phyloP scores from a whole-genome alignment of 1,140 invertebrate species.

The Palaemon carinicauda region DNA sequence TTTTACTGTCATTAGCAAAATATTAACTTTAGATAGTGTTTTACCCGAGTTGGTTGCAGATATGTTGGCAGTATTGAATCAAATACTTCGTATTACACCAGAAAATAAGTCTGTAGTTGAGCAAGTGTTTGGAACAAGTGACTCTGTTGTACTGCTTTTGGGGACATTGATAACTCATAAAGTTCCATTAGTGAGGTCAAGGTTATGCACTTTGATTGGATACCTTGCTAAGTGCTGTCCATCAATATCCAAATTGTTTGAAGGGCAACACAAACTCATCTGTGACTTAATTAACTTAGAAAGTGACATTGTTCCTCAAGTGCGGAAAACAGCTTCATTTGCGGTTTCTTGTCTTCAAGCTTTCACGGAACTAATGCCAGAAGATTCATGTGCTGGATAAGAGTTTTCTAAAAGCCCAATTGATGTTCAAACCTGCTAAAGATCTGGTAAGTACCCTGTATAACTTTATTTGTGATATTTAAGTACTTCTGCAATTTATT shows the following conservation, averaged over 20 bases:
- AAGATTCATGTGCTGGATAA: slow-evolving; percentile 30
- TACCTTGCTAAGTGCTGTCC: slow-evolving; percentile 49
- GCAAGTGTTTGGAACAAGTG: slow-evolving; percentile 68
- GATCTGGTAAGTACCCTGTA: too few species aligned
- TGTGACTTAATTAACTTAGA: slow-evolving; percentile 58
- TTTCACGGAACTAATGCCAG: slow-evolving; percentile 38
- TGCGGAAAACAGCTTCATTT: slow-evolving; percentile 56
- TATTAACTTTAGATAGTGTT: slow-evolving; percentile 70
- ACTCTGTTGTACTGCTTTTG: slow-evolving; percentile 34
- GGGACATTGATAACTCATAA: slow-evolving; percentile 51
- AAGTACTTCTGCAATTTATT: too few species aligned
- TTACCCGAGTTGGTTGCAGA: slow-evolving; percentile 72
- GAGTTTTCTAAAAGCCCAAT: neutral
- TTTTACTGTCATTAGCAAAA: slow-evolving; percentile 65
- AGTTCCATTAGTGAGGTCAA: slow-evolving; percentile 41
- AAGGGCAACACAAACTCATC: slow-evolving; percentile 54
- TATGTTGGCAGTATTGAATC: slow-evolving; percentile 76
- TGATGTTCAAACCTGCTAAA: too few species aligned
- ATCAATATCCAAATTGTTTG: slow-evolving; percentile 21
- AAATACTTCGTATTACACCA: slow-evolving; percentile 76
- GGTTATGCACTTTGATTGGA: slow-evolving; percentile 47
- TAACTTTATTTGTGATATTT: too few species aligned
- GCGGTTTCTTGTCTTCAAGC: slow-evolving; percentile 53
- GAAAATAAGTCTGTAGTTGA: slow-evolving; percentile 79
- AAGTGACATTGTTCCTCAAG: slow-evolving; percentile 47